A percentile compares a stretch with the other conserved stretches of the same genome.
phyloP scores from a whole-genome alignment of 2,797 vertebrate genomes.

The Lacerta viridis region DNA sequence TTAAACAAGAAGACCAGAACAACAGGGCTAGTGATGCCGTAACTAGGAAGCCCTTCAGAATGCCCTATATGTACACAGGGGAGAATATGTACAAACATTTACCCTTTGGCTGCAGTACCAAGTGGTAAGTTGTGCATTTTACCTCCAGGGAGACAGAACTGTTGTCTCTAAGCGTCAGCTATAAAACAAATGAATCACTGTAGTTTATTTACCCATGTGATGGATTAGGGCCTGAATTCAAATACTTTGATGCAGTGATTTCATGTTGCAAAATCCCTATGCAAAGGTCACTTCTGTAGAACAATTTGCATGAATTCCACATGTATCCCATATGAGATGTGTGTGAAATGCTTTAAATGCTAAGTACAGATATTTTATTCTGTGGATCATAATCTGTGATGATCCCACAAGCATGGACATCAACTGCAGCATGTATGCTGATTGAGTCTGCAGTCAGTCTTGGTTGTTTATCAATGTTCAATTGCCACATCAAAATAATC shows the following conservation, averaged over 20 bases:
- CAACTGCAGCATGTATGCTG: background rate
- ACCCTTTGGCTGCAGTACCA: background rate
- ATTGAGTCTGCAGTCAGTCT: background rate
- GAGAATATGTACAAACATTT: conserved; percentile 6
- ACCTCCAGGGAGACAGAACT: background rate
- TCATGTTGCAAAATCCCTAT: background rate
- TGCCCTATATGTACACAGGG: background rate
- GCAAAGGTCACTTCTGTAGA: background rate
- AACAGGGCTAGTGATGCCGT: background rate
- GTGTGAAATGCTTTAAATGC: background rate
- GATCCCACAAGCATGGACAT: too few relatives aligned
- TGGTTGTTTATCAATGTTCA: background rate
- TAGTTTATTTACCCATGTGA: background rate
- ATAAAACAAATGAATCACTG: background rate
- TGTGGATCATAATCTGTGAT: background rate
- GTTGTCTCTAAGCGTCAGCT: background rate
- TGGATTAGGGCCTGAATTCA: background rate
- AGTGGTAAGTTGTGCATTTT: background rate
- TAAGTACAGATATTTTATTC: background rate
- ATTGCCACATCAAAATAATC: background rate
- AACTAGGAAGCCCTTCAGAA: background rate
- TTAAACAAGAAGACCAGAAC: background rate
- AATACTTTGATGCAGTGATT: background rate
- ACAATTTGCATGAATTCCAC: background rate
- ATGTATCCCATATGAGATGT: background rate